phyloP scores from a whole-genome alignment of 2,113 vertebrate genomes.

The Cavia porcellus region DNA sequence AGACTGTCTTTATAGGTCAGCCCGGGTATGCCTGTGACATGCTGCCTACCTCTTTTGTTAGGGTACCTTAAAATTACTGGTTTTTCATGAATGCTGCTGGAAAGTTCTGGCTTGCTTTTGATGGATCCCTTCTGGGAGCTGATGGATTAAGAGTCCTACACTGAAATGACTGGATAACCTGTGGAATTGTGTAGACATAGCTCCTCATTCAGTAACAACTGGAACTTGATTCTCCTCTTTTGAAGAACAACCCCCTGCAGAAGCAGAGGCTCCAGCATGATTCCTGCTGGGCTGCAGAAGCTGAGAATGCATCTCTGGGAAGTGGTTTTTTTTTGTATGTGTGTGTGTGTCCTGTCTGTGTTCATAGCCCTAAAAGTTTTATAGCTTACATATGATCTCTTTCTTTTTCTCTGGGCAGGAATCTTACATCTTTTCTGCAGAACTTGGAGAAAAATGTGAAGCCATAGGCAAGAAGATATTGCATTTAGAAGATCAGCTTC shows the following conservation, averaged over 20 bases:
- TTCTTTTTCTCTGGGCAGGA: conserved; percentile 82
- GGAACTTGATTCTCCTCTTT: background rate
- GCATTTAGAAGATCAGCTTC: conserved; percentile 93
- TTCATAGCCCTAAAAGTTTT: background rate
- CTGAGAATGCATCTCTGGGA: background rate
- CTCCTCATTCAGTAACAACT: background rate
- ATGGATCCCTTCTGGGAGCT: background rate
- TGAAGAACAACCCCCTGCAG: background rate
- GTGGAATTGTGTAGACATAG: background rate
- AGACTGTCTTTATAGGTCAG: background rate
- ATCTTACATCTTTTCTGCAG: conserved; percentile 80
- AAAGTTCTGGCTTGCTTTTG: background rate
- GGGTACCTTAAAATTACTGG: background rate
- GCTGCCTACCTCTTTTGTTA: background rate
- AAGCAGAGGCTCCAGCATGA: background rate
- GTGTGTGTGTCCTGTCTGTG: background rate
- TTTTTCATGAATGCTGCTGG: background rate
- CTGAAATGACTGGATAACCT: background rate
- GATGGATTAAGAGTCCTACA: background rate
- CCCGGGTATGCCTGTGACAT: background rate
- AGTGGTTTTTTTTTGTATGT: too few species aligned
- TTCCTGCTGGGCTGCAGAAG: background rate
- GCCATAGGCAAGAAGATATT: conserved; percentile 89
- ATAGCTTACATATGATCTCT: conserved; percentile 44
- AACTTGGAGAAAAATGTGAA: conserved; percentile 87